A percentile compares a stretch with the other conserved stretches of the same genome.
Evolutionary conservation across 2,888 invertebrate species (phyloP).

Genomic region (Arctia plantaginis): DNA sequence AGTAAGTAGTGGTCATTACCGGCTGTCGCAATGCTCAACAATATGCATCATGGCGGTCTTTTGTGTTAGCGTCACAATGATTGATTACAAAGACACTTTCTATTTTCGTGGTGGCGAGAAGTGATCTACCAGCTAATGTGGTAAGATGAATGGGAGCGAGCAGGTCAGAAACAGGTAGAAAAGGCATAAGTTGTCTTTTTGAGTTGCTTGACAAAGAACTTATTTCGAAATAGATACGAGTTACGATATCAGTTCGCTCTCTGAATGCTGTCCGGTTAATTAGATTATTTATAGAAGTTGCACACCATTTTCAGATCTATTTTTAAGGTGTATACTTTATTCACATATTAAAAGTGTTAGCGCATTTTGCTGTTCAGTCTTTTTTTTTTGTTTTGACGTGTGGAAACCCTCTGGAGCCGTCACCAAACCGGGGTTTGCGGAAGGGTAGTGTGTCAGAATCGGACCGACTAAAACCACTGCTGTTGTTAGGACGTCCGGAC

Average conservation of each 20-base stretch:
- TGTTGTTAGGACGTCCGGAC: too few relatives aligned
- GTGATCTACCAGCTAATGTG: conserved; percentile 36
- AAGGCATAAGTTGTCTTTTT: neutral
- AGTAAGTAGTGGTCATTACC: conserved; percentile 1
- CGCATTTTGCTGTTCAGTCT: neutral
- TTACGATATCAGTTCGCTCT: neutral
- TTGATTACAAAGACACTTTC: conserved; percentile 47
- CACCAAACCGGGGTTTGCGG: too few relatives aligned
- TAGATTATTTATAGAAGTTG: too few relatives aligned
- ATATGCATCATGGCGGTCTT: conserved; percentile 9
- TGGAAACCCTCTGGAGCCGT: too few relatives aligned
- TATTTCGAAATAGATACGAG: neutral
- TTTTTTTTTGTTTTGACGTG: too few relatives aligned
- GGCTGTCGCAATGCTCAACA: conserved; percentile 13
- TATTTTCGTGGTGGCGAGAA: conserved; percentile 41
- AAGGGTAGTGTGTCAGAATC: too few relatives aligned
- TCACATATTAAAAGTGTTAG: too few relatives aligned
- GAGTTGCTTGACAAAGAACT: neutral
- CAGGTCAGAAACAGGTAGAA: neutral
- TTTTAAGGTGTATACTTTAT: neutral
- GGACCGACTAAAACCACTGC: too few relatives aligned
- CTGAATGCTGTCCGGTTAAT: neutral
- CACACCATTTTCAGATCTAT: neutral
- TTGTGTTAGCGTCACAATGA: conserved; percentile 34
- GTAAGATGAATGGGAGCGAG: conserved; percentile 7